Evolutionary conservation across 1,140 invertebrate species (phyloP).

Genomic region (Chironomus tepperi): DNA sequence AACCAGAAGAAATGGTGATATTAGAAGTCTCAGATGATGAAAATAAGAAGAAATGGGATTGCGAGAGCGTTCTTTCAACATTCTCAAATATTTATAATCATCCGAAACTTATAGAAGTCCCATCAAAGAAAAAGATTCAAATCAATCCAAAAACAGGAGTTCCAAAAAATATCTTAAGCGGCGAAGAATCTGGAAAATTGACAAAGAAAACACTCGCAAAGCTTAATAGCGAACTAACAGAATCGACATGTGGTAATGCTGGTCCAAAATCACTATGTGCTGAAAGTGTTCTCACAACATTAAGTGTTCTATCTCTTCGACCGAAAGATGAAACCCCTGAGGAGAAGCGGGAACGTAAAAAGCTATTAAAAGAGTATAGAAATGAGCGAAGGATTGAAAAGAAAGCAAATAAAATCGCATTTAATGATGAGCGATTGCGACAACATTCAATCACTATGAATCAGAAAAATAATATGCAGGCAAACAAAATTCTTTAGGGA

Average conservation of each 20-base stretch:
- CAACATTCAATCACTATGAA: constrained; percentile 71
- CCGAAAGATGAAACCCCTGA: constrained; percentile 74
- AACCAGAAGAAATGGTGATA: constrained; percentile 50
- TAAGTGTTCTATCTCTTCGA: constrained; percentile 62
- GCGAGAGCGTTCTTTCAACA: constrained; percentile 82
- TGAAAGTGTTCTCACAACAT: constrained; percentile 57
- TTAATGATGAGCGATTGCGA: constrained; percentile 79
- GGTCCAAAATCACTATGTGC: constrained; percentile 47
- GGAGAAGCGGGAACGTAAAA: constrained; percentile 72
- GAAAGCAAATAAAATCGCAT: constrained; percentile 75
- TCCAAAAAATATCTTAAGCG: constrained; percentile 53
- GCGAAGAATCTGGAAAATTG: constrained; percentile 47
- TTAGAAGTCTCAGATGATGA: constrained; percentile 49
- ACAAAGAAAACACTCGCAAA: constrained; percentile 59
- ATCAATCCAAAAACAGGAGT: constrained; percentile 64
- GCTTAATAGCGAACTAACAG: constrained; percentile 48
- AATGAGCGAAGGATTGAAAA: constrained; percentile 75
- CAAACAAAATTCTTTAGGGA: constrained; percentile 30
- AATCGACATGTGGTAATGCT: constrained; percentile 30
- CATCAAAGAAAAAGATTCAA: constrained; percentile 58
- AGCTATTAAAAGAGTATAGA: constrained; percentile 72
- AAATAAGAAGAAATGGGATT: constrained; percentile 77
- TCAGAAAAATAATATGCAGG: constrained; percentile 61
- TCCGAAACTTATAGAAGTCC: constrained; percentile 77
- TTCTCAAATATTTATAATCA: constrained; percentile 88